A percentile compares a stretch with the other conserved stretches of the same genome.
Conservation (phyloP, 2,888 invertebrate genomes). For the Bibio marci region DNA sequence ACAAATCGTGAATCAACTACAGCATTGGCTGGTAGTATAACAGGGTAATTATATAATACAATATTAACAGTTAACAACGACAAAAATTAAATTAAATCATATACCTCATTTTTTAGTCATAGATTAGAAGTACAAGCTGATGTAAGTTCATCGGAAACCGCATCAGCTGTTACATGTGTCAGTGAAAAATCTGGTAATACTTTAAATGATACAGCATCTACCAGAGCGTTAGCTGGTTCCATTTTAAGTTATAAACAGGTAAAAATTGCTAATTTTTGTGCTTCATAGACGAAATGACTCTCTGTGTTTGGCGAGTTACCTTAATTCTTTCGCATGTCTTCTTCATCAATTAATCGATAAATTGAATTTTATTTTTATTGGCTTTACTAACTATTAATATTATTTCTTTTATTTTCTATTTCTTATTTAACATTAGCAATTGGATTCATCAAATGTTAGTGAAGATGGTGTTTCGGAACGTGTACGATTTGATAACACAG, state of each 20-base stretch:
- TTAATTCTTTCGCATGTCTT: too few species aligned
- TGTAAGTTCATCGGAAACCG: conserved; percentile 43
- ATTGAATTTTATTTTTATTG: too few species aligned
- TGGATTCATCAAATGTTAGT: conserved; percentile 29
- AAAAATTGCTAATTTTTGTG: too few species aligned
- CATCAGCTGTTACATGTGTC: conserved; percentile 42
- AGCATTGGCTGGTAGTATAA: conserved; percentile 17
- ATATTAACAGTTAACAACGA: neutral
- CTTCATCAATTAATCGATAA: too few species aligned
- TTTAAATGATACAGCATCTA: conserved; percentile 39
- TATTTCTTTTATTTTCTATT: conserved; percentile 7
- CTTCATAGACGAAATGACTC: too few species aligned
- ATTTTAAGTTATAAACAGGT: conserved; percentile 46
- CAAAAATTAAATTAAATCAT: neutral
- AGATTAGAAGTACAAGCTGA: conserved; percentile 61
- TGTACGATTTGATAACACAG: conserved; percentile 46
- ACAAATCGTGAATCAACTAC: conserved; percentile 19
- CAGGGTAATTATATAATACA: conserved; percentile 8
- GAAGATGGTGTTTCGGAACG: conserved; percentile 37
- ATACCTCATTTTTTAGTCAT: too few species aligned
- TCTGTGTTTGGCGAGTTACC: too few species aligned
- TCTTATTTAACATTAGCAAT: conserved; percentile 19
- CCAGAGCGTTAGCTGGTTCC: conserved; percentile 61
- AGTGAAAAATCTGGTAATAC: conserved; percentile 44
- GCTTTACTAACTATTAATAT: too few species aligned